These are phyloP conservation scores for Nanger granti DNA, from an alignment of 2,113 vertebrate species.

Conservation along the genomic window DNA sequence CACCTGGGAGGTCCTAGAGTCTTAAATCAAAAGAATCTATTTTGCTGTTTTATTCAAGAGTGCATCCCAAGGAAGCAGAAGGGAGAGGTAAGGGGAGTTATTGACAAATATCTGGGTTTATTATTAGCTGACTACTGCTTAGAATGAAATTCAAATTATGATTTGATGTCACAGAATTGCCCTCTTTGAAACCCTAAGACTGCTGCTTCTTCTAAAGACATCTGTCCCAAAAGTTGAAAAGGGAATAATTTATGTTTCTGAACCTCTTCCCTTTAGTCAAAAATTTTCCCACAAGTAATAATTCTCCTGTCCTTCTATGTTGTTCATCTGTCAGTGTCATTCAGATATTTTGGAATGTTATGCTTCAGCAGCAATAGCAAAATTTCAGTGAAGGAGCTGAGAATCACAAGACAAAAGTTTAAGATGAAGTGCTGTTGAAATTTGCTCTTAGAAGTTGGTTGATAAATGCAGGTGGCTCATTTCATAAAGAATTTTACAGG, in stretches of 20 bases:
- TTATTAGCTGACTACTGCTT: background rate
- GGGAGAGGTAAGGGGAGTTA: background rate
- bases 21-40: background rate
- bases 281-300: background rate
- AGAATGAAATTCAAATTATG: background rate
- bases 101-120: background rate
- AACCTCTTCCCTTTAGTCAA: background rate
- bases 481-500: conserved; percentile 62
- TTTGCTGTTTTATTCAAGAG: background rate
- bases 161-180: background rate
- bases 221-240: background rate
- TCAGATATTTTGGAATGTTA: background rate
- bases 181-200: background rate
- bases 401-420: background rate
- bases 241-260: background rate
- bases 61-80: background rate
- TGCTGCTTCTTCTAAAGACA: background rate
- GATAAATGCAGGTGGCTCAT: conserved; percentile 70
- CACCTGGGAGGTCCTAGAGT: background rate
- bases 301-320: background rate
- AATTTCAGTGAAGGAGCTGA: background rate
- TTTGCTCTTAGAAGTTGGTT: background rate
- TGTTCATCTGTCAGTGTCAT: background rate
- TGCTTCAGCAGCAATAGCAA: background rate
- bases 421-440: background rate